These are phyloP conservation scores for Dolichotis patagonum DNA, from an alignment of 2,113 vertebrate genomes.

Conservation along the genomic window DNA sequence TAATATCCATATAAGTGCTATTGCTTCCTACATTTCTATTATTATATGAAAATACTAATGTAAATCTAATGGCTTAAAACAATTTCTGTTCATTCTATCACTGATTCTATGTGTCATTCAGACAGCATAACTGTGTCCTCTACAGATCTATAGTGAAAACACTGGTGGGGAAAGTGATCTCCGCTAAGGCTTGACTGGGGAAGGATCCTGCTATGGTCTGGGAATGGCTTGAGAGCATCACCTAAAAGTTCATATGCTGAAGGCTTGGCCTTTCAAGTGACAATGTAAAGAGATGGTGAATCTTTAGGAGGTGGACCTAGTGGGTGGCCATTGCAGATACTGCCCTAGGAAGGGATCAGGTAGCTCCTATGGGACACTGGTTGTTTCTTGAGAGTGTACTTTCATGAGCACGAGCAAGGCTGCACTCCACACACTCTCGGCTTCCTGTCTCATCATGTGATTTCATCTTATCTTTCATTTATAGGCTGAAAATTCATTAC, in stretches of 20 bases:
- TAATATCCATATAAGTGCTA: not conserved
- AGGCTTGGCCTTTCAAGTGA: no score
- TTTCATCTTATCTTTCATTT: slow-evolving; percentile 64
- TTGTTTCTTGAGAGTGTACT: no score
- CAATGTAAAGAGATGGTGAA: not conserved
- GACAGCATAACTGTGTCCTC: not conserved
- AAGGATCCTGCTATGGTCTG: not conserved
- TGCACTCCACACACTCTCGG: not conserved
- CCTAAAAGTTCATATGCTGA: not conserved
- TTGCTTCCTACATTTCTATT: not conserved
- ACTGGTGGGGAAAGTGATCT: not conserved
- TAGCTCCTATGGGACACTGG: not conserved
- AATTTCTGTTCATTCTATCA: not conserved
- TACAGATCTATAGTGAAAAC: not conserved
- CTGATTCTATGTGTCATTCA: not conserved
- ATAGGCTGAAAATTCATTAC: slow-evolving; percentile 66
- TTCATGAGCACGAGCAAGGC: not conserved
- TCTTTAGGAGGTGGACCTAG: not conserved
- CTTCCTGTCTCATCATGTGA: no score
- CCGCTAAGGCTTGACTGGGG: not conserved
- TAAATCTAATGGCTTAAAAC: not conserved
- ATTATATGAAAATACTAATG: not conserved
- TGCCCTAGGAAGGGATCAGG: not conserved
- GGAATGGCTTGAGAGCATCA: no score
- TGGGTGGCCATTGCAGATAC: not conserved